Evolutionary conservation across 1,140 invertebrate genomes (phyloP), one percentile per base, ranked within the genome.

Genomic region (Chlorops oryzae): DNA sequence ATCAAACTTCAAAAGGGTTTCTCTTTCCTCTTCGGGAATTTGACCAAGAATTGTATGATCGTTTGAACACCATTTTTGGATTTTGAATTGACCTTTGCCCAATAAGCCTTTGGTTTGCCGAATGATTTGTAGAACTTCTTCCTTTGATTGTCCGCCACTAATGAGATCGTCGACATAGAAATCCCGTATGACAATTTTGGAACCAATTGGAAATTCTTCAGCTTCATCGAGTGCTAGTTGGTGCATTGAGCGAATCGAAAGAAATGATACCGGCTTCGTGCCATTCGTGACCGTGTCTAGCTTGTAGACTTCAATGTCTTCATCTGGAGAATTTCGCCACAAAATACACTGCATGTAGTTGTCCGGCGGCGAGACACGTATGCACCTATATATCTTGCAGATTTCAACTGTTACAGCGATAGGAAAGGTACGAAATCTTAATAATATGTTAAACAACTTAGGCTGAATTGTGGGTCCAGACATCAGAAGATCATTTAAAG

Each of bases 181-280:
- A n/a, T 73, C 65, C 15, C 52, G 56, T 22, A 23, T 17, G n/a
- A 73, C 61, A n/a, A 60, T 51, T 32, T 59, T 38, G 37, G 55
- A 39, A 22, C 56, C 62, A 6, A 37, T 27, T 22, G 66, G 58
- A 59, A 48, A 67, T 43, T 27, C 21, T 46, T 59, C 45, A 37
- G 67, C 58, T 9, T 34, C 38, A 1, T 59, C 61, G n/a, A 72
- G 44, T 50, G 65, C 56, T 17, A 65, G 23, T 5, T 76, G 32
- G 55, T 37, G n/a, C n/a, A n/a, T n/a, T n/a, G n/a, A n/a, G n/a
- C n/a, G n/a, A n/a, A n/a, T n/a, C n/a, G n/a, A n/a, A n/a, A n/a
- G n/a, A n/a, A n/a, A n/a, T n/a, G n/a, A n/a, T n/a, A n/a, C n/a
- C n/a, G n/a, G n/a, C n/a, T n/a, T n/a, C n/a, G n/a, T n/a, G n/a